A percentile compares a stretch with the other conserved stretches of the same genome.
Evolutionary conservation across 2,113 vertebrate species (phyloP).

Genomic region (Pangasianodon gigas): DNA sequence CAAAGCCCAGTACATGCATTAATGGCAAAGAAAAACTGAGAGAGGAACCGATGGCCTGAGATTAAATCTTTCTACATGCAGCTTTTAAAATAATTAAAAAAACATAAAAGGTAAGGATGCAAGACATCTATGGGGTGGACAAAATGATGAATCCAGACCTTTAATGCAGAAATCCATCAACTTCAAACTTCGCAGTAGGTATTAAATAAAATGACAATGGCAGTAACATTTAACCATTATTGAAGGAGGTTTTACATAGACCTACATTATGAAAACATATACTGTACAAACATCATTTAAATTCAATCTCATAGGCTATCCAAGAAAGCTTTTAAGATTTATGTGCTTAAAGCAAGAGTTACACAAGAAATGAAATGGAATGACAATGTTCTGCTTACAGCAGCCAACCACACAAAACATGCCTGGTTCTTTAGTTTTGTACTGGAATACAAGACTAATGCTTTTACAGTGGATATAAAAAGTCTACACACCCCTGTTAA

Average conservation of each 20-base stretch:
- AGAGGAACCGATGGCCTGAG: constrained; percentile 3
- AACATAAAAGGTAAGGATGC: neutral
- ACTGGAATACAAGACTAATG: neutral
- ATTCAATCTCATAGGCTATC: neutral
- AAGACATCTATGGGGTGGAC: neutral
- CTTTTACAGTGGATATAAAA: neutral
- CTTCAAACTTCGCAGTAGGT: neutral
- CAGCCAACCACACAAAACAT: neutral
- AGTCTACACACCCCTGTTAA: too few species aligned
- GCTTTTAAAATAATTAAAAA: constrained; percentile 26
- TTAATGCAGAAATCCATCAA: neutral
- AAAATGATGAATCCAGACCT: neutral
- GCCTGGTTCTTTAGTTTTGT: neutral
- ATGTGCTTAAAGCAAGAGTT: neutral
- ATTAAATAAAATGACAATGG: constrained; percentile 4
- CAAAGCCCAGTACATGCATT: constrained; percentile 45
- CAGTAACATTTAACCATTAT: neutral
- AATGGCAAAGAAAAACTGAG: constrained; percentile 23
- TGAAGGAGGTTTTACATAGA: neutral
- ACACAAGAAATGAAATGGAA: neutral
- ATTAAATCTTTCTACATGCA: constrained; percentile 7
- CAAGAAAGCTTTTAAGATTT: neutral
- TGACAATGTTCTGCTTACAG: too few species aligned
- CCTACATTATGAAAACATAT: neutral
- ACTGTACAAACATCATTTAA: neutral